A percentile compares a stretch with the other conserved stretches of the same genome.
phyloP scores from a whole-genome alignment of 2,888 invertebrate species.

The Lepetodrilus schrolli region DNA sequence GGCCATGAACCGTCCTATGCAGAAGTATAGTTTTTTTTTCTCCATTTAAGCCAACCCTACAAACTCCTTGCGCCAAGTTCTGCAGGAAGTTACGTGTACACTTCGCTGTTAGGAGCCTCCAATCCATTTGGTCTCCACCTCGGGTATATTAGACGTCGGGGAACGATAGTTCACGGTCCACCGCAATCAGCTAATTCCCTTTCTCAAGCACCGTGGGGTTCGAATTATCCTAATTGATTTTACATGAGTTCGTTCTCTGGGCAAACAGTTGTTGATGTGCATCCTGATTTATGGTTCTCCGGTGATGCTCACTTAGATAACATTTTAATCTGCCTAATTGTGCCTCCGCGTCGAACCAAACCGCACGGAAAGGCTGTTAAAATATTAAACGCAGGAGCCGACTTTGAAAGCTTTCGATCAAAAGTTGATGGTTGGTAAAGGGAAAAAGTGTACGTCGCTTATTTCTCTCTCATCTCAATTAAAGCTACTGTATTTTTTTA shows the following conservation, averaged over 20 bases:
- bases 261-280: slow-evolving; percentile 37
- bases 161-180: slow-evolving; percentile 28
- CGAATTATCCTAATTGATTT: slow-evolving; percentile 36
- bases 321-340: slow-evolving; percentile 32
- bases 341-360: slow-evolving; percentile 3
- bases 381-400: slow-evolving; percentile 21
- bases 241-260: slow-evolving; percentile 24
- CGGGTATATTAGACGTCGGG: slow-evolving; percentile 28
- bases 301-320: slow-evolving; percentile 29
- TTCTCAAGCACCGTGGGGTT: slow-evolving; percentile 30
- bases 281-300: slow-evolving; percentile 26
- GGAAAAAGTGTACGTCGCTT: slow-evolving; percentile 24
- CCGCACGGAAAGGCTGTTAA: slow-evolving; percentile 20
- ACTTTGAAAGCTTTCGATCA: slow-evolving; percentile 25
- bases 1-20: no score
- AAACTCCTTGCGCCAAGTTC: no score
- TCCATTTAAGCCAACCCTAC: no score
- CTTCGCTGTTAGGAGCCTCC: no score
- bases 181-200: slow-evolving; percentile 37
- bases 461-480: slow-evolving; percentile 15
- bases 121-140: no score
- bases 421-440: background rate
- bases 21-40: no score
- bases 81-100: no score
- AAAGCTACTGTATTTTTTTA: slow-evolving; percentile 24